Base-by-base conservation (phyloP, 2,797 vertebrate genomes). In the Paedocypris micromegethes region DNA sequence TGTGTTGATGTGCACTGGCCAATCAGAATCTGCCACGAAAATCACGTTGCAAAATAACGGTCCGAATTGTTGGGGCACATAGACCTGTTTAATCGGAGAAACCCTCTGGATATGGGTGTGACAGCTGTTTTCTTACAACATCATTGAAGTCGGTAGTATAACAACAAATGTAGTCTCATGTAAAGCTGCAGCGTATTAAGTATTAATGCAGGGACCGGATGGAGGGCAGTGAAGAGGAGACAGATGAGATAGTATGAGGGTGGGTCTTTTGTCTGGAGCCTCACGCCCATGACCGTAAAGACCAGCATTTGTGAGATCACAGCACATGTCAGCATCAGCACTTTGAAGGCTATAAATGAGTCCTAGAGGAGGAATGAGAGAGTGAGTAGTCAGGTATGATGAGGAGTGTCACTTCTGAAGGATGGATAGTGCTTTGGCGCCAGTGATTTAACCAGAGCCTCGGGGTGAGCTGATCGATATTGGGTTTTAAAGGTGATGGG, bases 161-260 rank as follows among this genome's bases (percentile, higher is more conserved):
- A 23, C 23, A 23, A 23, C 23, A 23, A 23, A 23, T 48, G 68
- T 72, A 66, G 79, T 85, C 73, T 79, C 45, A 52, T 72, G 66
- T 84, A 66, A 68, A 49, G 81, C 87, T 86, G 86, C 86, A 88
- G 79, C 79, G 87, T 83, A 88, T 90, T 77, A 82, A 89, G 88
- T 87, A 88, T 90, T 88, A 75, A 89, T 88, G 79, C 68, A 49
- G 78, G 50, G 77, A 63, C 50, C 78, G 72, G 84, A 84, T 81
- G 77, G 76, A 66, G 56, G 56, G 69, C 67, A 44, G 64, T 46
- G 51, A 63, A 62, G 62, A 69, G 58, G 59, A 23, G 44, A 70
- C 69, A 63, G 43, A 45, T 64, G 63, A 63, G 73, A 59, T 62
- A 45, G 44, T 53, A 51, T 64, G 56, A 65, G 6, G 62, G 72